phyloP scores from a whole-genome alignment of 2,113 vertebrate species.

The Heterotilapia buettikoferi region DNA sequence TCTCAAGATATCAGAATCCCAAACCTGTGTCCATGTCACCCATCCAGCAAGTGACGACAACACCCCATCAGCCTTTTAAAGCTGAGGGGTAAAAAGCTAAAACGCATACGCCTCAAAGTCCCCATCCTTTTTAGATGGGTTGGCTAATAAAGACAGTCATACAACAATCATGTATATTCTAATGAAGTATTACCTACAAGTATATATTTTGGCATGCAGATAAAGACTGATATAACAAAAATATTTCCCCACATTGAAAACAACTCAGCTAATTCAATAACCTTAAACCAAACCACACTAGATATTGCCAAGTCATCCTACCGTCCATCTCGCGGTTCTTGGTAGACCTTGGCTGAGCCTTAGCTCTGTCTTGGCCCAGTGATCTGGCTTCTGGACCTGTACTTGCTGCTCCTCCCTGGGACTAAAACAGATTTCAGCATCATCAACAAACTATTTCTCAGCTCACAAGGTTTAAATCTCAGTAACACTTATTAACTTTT shows the following conservation, averaged over 20 bases:
- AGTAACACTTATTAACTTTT: background rate
- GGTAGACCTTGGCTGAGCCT: conserved; percentile 41
- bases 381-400: background rate
- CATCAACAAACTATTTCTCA: background rate
- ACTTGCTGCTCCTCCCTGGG: conserved; percentile 1
- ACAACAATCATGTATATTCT: background rate
- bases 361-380: background rate
- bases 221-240: background rate
- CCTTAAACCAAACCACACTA: background rate
- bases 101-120: background rate
- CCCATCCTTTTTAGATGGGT: background rate
- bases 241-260: background rate
- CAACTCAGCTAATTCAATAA: background rate
- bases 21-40: background rate
- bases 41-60: background rate
- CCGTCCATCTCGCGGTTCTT: conserved; percentile 67
- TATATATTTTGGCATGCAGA: background rate
- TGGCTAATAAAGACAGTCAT: background rate
- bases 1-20: background rate
- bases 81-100: background rate
- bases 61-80: background rate
- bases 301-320: conserved; percentile 24
- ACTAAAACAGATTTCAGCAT: background rate
- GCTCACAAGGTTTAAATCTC: background rate
- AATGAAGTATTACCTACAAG: background rate